These are phyloP conservation scores for Mellilla xanthometata DNA, from an alignment of 2,888 invertebrate species.

Conservation along the genomic window DNA sequence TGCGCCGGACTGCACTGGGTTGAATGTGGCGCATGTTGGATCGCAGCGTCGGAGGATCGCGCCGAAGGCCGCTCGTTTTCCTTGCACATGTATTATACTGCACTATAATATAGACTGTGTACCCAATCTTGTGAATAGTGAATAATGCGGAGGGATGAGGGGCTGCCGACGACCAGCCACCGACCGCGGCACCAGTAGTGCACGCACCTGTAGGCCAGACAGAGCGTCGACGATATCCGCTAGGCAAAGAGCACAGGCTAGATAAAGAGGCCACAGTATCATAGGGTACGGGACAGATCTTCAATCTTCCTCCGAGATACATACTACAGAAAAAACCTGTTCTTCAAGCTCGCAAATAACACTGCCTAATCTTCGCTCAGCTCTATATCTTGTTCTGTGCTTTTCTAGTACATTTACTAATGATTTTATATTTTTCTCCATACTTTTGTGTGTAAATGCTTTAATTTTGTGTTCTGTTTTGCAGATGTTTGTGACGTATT, in stretches of 20 bases:
- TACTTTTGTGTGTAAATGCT: constrained; percentile 41
- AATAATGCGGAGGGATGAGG: constrained; percentile 59
- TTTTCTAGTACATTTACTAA: constrained; percentile 59
- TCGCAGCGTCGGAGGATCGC: constrained; percentile 55
- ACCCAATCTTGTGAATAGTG: constrained; percentile 44
- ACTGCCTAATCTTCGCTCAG: constrained; percentile 78
- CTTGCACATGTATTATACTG: constrained; percentile 73
- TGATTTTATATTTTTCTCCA: constrained; percentile 42
- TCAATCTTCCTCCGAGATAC: constrained; percentile 41
- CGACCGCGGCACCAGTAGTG: constrained; percentile 67
- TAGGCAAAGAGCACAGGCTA: constrained; percentile 67
- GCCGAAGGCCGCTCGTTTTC: constrained; percentile 61
- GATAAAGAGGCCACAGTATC: constrained; percentile 48
- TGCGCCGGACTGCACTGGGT: constrained; percentile 36
- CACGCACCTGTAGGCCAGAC: constrained; percentile 58
- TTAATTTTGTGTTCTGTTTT: constrained; percentile 46
- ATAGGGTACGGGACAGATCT: constrained; percentile 57
- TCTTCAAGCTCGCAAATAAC: constrained; percentile 76
- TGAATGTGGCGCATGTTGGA: constrained; percentile 36
- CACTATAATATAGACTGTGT: constrained; percentile 49
- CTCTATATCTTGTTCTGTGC: constrained; percentile 73
- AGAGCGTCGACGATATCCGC: constrained; percentile 38
- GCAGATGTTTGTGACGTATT: constrained; percentile 45
- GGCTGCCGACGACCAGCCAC: constrained; percentile 78
- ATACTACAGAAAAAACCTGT: constrained; percentile 52